A percentile compares a stretch with the other conserved stretches of the same genome.
Conservation (phyloP, 2,888 invertebrate genomes). For the Amblyjoppa fuscipennis region DNA sequence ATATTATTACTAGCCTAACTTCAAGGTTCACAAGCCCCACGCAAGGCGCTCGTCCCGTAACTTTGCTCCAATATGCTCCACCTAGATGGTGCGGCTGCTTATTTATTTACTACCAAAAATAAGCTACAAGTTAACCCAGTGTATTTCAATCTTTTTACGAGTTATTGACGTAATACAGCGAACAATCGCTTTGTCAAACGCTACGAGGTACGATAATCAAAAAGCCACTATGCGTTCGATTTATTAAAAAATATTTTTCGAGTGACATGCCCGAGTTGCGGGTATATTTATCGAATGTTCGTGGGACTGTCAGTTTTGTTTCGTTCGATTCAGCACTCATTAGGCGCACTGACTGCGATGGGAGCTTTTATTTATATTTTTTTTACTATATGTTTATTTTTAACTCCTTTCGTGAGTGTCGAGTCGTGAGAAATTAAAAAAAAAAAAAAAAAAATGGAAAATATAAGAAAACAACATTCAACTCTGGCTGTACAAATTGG, state of each 20-base stretch:
- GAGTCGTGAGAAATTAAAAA: neutral
- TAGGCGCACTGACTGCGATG: neutral
- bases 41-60: constrained; percentile 29
- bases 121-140: constrained; percentile 50
- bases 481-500: neutral
- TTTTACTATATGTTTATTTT: neutral
- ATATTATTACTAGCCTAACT: constrained; percentile 9
- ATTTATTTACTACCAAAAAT: constrained; percentile 69
- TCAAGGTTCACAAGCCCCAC: constrained; percentile 13
- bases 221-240: neutral
- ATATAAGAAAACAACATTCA: neutral
- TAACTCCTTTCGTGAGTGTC: neutral
- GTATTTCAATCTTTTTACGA: constrained; percentile 16
- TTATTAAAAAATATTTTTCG: neutral
- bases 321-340: neutral
- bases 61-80: constrained; percentile 37
- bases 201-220: constrained; percentile 43
- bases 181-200: constrained; percentile 24
- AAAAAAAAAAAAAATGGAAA: neutral
- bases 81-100: constrained; percentile 58
- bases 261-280: neutral
- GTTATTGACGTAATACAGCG: constrained; percentile 49
- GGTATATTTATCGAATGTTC: neutral
- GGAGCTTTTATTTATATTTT: neutral
- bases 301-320: constrained; percentile 28